Evolutionary conservation across 2,113 vertebrate species (phyloP), one percentile per base, ranked within the genome.

Genomic region (Austrofundulus limnaeus): DNA sequence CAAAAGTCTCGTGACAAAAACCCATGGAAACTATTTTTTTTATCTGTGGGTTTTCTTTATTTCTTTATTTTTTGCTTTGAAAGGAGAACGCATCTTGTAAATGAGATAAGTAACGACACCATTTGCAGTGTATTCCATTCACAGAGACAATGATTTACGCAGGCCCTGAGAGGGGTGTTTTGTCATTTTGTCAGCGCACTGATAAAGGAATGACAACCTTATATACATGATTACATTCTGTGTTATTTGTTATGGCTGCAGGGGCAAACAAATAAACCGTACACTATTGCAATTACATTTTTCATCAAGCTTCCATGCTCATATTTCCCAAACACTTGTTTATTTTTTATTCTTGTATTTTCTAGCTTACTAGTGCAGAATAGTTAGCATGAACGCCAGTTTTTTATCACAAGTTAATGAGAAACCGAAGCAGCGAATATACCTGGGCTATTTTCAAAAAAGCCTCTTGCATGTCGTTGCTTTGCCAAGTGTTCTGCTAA

Each of bases 171-270:
- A 78, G 84, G 72, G 78, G 79, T 84, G 82, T 89, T 89, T 85
- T 87, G 85, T 89, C 82, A 87, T 90, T 82, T 85, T 88, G 83
- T 86, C 83, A 87, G 80, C 43, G 5, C 67, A 48, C 83, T 87
- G 85, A 89, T 90, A 90, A 87, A 85, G 80, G 81, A 83, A 86
- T 83, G 85, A 90, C 86, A 87, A 72, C 79, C 82, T 87, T 83
- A 86, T 85, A 85, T 88, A 86, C 87, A 88, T 87, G 77, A 87
- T 89, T 87, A 87, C 82, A 87, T 85, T 85, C 73, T 69, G 68
- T 77, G 66, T 80, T 89, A 85, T 87, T 88, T 85, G 78, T 85
- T 84, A 82, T 85, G 82, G 85, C 85, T 86, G 86, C 80, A 78
- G 87, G 87, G 86, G 70, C 85, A 80, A 86, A 84, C 85, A 87